Base-by-base conservation (phyloP, 64 coral and sea anemone genomes). In the Porites lutea region DNA sequence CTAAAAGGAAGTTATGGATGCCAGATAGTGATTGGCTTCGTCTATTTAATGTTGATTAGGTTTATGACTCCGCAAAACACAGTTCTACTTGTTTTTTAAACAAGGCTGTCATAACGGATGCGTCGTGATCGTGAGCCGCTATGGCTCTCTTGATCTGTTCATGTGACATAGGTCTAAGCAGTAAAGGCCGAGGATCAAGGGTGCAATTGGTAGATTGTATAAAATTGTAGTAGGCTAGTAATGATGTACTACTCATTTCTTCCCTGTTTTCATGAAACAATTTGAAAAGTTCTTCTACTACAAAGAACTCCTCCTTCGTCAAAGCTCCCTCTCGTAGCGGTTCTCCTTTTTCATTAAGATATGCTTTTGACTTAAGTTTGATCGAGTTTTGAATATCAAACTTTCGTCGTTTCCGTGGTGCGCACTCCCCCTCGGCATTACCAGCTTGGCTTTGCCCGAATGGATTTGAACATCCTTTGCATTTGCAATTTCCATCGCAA, bases 61-160 rank as follows among this genome's bases (percentile, higher is more conserved):
- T 52, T 49, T 10, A 79, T 8, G 45, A 79, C 18, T 79, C 19
- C 13, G 46, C 7, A 49, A 79, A 79, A 52, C 48, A 79, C 47
- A 79, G 49, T 79, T 79, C 77, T n/a, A 79, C 77, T 48, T 79
- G 77, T 49, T 79, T 53, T 54, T 79, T 79, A 57, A 79, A 79
- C 20, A n/a, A 21, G 49, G 77, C 77, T 11, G 48, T 50, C 77
- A 79, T 79, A 7, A 79, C 77, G 55, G 77, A 53, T 54, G 55
- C 77, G 19, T 54, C 13, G 50, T 79, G 77, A n/a, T 79, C 48
- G 55, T 79, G 77, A 79, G 77, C 77, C 53, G 77, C 52, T 8
- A 79, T 50, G 53, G 77, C n/a, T n/a, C n/a, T n/a, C n/a, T n/a
- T n/a, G n/a, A n/a, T n/a, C n/a, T n/a, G n/a, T n/a, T n/a, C n/a